These are phyloP conservation scores for Ceuthmochares aereus DNA, from an alignment of 2,113 vertebrate species.

Conservation along the genomic window DNA sequence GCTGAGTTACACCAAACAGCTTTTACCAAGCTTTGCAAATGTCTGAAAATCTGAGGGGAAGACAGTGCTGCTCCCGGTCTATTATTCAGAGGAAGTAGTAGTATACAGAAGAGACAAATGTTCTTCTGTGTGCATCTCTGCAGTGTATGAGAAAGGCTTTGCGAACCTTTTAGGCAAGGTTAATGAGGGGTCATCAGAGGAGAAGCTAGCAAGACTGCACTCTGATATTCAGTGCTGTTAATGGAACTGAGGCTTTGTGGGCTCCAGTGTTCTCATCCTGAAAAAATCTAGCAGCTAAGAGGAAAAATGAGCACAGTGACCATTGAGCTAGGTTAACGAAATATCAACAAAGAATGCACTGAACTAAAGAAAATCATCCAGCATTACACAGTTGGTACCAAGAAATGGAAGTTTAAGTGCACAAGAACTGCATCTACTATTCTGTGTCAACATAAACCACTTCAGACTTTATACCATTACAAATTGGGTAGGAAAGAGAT, in stretches of 20 bases:
- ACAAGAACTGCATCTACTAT: neutral
- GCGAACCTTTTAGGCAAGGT: constrained; percentile 38
- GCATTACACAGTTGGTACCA: neutral
- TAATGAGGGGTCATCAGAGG: constrained; percentile 64
- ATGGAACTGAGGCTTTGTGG: constrained; percentile 48
- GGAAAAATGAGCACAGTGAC: constrained; percentile 34
- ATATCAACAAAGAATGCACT: constrained; percentile 49
- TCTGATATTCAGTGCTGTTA: constrained; percentile 32
- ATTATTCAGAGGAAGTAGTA: constrained; percentile 27
- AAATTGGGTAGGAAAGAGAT: neutral
- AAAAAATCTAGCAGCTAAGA: constrained; percentile 52
- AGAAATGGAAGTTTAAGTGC: neutral
- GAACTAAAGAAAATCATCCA: neutral
- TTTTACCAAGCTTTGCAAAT: constrained; percentile 4
- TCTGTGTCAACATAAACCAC: neutral
- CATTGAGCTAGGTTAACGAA: constrained; percentile 35
- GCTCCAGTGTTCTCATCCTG: constrained; percentile 59
- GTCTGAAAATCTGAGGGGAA: neutral
- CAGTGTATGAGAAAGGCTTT: constrained; percentile 40
- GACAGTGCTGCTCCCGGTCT: neutral
- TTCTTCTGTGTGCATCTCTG: constrained; percentile 58
- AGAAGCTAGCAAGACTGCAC: constrained; percentile 22
- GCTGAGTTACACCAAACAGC: neutral
- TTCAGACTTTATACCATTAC: neutral
- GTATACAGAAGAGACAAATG: constrained; percentile 52